Percentiles rank a stretch among this genome's conserved stretches.
Conservation (phyloP, 2,113 vertebrate genomes). For the Rhagologus leucostigma region DNA sequence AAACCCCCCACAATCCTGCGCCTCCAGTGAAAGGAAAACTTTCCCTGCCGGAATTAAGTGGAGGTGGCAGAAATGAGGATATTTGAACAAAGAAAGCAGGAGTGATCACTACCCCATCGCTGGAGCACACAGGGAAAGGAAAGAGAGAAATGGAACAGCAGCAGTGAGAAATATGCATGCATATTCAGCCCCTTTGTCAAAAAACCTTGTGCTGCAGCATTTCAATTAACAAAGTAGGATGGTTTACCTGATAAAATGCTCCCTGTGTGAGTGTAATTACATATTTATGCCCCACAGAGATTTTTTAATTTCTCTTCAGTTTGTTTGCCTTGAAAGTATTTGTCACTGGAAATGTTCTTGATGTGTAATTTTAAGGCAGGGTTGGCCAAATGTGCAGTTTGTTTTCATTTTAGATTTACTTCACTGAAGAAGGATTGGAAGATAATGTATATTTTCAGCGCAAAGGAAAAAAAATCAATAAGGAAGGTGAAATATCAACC, state of each 20-base stretch:
- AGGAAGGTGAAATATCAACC: conserved; percentile 56
- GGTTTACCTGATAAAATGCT: conserved; percentile 88
- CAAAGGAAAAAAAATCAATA: background rate
- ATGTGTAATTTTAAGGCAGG: conserved; percentile 76
- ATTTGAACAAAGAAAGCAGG: conserved; percentile 49
- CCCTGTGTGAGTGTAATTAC: conserved; percentile 86
- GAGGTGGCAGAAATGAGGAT: conserved; percentile 12
- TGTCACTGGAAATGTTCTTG: conserved; percentile 78
- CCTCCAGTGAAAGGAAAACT: conserved; percentile 10
- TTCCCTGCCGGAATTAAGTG: background rate
- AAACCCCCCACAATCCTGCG: background rate
- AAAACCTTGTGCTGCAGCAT: conserved; percentile 72
- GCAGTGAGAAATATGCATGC: conserved; percentile 33
- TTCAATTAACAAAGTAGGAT: conserved; percentile 87
- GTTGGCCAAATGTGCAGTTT: conserved; percentile 63
- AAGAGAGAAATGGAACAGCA: conserved; percentile 48
- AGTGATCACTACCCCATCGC: conserved; percentile 32
- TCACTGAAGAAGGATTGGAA: conserved; percentile 52
- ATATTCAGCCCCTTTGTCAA: conserved; percentile 73
- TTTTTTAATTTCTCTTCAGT: conserved; percentile 87
- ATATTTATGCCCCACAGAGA: conserved; percentile 87
- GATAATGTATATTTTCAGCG: conserved; percentile 43
- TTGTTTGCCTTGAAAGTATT: conserved; percentile 85
- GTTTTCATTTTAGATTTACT: conserved; percentile 75
- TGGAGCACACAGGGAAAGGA: conserved; percentile 62